Percentiles rank a stretch among this genome's conserved stretches.
Conservation (phyloP, 2,888 invertebrate genomes). For the Micropterix aruncella region DNA sequence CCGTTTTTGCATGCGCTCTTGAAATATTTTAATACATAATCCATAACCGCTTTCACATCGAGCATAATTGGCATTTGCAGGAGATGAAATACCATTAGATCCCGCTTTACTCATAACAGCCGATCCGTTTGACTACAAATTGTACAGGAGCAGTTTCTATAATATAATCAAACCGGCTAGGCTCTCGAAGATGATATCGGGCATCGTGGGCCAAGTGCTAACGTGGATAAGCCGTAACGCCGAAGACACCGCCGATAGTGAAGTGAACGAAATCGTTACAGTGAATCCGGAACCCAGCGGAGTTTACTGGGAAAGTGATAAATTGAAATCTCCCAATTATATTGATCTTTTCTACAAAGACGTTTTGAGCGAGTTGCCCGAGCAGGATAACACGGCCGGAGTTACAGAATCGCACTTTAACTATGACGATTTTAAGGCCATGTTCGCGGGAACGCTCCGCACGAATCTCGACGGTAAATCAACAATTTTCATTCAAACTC, state of each 20-base stretch:
- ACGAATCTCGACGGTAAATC: constrained; percentile 11
- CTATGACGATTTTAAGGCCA: constrained; percentile 22
- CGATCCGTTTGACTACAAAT: constrained; percentile 23
- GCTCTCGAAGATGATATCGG: constrained; percentile 9
- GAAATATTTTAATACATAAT: neutral
- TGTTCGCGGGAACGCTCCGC: constrained; percentile 7
- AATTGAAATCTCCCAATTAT: constrained; percentile 21
- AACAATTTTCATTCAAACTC: too few species aligned
- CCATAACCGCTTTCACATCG: constrained; percentile 27
- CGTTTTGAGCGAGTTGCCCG: constrained; percentile 28
- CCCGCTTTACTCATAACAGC: constrained; percentile 27
- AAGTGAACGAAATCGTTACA: constrained; percentile 21
- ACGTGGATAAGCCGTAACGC: constrained; percentile 11
- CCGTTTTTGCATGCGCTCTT: neutral
- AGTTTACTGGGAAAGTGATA: constrained; percentile 34
- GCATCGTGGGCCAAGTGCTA: constrained; percentile 9
- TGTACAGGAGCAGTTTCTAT: constrained; percentile 18
- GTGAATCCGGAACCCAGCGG: constrained; percentile 17
- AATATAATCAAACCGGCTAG: constrained; percentile 11
- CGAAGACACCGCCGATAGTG: constrained; percentile 13
- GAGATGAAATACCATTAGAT: constrained; percentile 32
- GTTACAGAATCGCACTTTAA: constrained; percentile 33
- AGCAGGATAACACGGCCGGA: constrained; percentile 17
- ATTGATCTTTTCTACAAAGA: constrained; percentile 29
- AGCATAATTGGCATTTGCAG: constrained; percentile 41